These are phyloP conservation scores for Agriotes lineatus DNA, from an alignment of 2,888 invertebrate genomes.

Conservation along the genomic window DNA sequence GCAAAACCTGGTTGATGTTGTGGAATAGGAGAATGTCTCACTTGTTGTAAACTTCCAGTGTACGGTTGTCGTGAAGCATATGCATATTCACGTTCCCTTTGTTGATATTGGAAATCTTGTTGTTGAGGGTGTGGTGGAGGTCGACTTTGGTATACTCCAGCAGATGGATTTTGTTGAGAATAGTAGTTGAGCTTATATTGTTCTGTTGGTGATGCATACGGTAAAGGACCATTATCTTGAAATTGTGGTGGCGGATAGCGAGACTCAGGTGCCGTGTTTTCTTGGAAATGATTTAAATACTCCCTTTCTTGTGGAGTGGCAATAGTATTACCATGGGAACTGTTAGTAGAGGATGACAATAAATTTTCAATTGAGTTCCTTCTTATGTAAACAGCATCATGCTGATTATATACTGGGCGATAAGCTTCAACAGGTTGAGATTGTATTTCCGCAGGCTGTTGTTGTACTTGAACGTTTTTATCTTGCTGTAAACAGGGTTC, in stretches of 20 bases:
- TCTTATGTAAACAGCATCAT: slow-evolving; percentile 50
- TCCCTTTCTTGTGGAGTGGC: slow-evolving; percentile 1
- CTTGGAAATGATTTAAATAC: slow-evolving; percentile 2
- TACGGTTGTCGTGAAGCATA: slow-evolving; percentile 17
- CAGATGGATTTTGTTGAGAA: slow-evolving; percentile 9
- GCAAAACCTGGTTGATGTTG: slow-evolving; percentile 22
- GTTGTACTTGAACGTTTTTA: neutral
- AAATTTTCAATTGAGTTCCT: slow-evolving; percentile 57
- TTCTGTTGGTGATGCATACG: neutral
- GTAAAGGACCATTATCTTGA: neutral
- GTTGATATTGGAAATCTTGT: slow-evolving; percentile 18
- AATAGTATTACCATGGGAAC: neutral
- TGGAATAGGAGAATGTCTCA: slow-evolving; percentile 50
- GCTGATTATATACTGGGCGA: neutral
- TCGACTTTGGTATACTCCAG: neutral
- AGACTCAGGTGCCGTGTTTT: neutral
- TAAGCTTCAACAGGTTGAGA: neutral
- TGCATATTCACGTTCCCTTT: slow-evolving; percentile 10
- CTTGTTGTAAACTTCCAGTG: slow-evolving; percentile 35
- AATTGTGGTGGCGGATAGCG: neutral
- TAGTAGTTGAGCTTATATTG: slow-evolving; percentile 18
- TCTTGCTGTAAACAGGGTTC: too few species aligned
- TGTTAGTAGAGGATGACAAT: slow-evolving; percentile 27
- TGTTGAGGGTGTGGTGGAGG: slow-evolving; percentile 19
- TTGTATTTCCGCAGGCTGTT: neutral